Percentiles rank a stretch among this genome's conserved stretches.
Evolutionary conservation across 1,140 invertebrate genomes (phyloP).

Genomic region (Pseudobourletiella spinata): DNA sequence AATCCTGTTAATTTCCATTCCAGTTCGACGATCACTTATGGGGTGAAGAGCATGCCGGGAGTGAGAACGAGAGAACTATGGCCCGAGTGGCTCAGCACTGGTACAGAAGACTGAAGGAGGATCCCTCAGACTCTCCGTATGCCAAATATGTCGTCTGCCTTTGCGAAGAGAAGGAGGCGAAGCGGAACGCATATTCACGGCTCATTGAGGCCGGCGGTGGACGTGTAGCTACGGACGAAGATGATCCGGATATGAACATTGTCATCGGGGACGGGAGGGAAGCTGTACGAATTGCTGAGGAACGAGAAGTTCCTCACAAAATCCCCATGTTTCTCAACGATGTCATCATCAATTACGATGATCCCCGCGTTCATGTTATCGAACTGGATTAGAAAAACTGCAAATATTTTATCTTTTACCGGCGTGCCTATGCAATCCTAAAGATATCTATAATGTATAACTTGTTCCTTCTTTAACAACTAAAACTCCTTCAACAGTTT

Average conservation of each 20-base stretch:
- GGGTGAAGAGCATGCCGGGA: not conserved
- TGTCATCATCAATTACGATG: not conserved
- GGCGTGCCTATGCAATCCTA: too few relatives aligned
- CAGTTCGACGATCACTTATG: not conserved
- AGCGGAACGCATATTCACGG: not conserved
- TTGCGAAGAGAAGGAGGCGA: not conserved
- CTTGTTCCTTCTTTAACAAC: too few relatives aligned
- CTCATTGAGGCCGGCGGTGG: conserved; percentile 9
- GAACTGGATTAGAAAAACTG: too few relatives aligned
- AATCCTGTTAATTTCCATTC: not conserved
- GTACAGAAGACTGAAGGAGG: not conserved
- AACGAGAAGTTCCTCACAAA: not conserved
- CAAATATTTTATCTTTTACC: too few relatives aligned
- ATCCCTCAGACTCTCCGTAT: not conserved
- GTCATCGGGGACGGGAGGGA: not conserved
- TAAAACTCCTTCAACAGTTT: too few relatives aligned
- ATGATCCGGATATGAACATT: not conserved
- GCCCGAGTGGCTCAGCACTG: not conserved
- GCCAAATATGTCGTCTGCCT: not conserved
- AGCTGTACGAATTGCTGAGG: not conserved
- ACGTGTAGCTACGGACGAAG: not conserved
- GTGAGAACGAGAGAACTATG: not conserved
- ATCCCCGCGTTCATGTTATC: too few relatives aligned
- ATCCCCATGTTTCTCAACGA: conserved; percentile 5
- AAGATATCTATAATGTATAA: not conserved